These are phyloP conservation scores for Kryptolebias ocellatus DNA, from an alignment of 2,797 vertebrate species.

Conservation along the genomic window DNA sequence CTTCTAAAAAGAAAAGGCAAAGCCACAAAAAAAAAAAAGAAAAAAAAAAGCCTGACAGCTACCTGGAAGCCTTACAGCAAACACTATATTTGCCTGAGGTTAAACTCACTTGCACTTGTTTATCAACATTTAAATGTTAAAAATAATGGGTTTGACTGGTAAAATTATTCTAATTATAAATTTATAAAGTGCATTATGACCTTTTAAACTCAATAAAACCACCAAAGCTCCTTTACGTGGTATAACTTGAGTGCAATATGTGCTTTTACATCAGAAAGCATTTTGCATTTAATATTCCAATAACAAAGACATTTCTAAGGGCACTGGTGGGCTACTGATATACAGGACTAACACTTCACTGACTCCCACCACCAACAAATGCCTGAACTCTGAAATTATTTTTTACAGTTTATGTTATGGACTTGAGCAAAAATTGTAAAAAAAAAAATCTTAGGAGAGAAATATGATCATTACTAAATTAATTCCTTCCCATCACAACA, in stretches of 20 bases:
- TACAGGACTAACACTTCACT: neutral
- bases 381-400: no score
- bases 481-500: conserved; percentile 28
- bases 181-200: neutral
- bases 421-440: conserved; percentile 5
- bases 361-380: neutral
- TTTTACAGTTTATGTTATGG: neutral
- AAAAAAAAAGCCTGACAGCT: conserved; percentile 43
- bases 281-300: no score
- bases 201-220: neutral
- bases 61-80: conserved; percentile 58
- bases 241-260: no score
- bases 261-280: no score
- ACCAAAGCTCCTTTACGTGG: no score
- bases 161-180: neutral
- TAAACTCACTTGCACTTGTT: conserved; percentile 47
- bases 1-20: conserved; percentile 56
- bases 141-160: neutral
- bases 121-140: conserved; percentile 36
- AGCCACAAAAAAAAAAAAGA: conserved; percentile 29
- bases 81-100: conserved; percentile 47
- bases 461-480: conserved; percentile 39
- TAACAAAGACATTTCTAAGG: no score
- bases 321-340: neutral
- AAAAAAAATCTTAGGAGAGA: conserved; percentile 19